Base-by-base conservation (phyloP, 2,888 invertebrate genomes). In the Ptilodon capucinus region DNA sequence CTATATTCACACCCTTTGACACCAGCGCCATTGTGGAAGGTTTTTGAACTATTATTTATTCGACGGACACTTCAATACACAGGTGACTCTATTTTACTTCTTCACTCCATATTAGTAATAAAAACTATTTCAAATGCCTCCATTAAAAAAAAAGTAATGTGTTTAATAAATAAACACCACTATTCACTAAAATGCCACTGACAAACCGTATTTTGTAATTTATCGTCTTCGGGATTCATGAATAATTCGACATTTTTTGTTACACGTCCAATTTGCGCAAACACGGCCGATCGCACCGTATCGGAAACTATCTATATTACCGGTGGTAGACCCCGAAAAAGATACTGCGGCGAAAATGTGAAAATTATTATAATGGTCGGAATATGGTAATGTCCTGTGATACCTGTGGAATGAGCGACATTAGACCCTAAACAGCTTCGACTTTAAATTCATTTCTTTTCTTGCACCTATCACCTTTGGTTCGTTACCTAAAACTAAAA, bases 311-410 rank as follows among this genome's bases (percentile, higher is more conserved):
- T 63, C 46, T 45, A 44, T 50, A 62, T 41, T 44, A 51, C 49
- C 50, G 43, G 40, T 25, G 16, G 17, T 44, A 48, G 44, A 41
- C 44, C 32, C 44, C 30, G 40, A 44, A 48, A 58, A 52, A 57
- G 47, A 54, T 51, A 53, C 53, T 57, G 64, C 57, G n/a, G 39
- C 43, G 55, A 54, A 55, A 74, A 74, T 67, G 70, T 46, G 74
- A 68, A 76, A 71, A 76, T 74, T 75, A 75, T 73, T 71, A 66
- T 73, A 74, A 76, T 71, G 62, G 51, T 43, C 47, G 38, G 60
- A 68, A 61, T 68, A 43, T 48, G 48, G 11, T n/a, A 64, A 68
- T 64, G 38, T 40, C 46, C 48, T 43, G 49, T 53, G 47, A 36
- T 57, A 51, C 44, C 45, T 38, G 44, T 57, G 63, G 52, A 51